Conservation (phyloP, 1,140 invertebrate genomes). For the Temnothorax curvispinosus region DNA sequence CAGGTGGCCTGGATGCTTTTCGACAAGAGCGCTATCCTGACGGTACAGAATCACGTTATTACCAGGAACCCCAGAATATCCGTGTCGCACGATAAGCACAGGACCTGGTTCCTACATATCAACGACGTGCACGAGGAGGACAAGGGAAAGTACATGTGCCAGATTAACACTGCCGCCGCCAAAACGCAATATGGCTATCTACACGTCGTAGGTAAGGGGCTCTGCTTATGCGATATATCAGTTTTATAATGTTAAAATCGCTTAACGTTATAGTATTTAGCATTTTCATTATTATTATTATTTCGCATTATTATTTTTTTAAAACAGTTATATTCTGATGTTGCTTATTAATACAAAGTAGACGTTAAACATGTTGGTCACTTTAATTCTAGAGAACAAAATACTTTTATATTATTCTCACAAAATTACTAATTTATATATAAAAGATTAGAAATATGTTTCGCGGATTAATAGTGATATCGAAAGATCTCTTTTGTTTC, state of each 20-base stretch:
- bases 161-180: conserved; percentile 97
- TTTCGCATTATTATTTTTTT: neutral
- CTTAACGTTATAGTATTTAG: neutral
- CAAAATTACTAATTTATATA: neutral
- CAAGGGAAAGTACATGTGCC: conserved; percentile 97
- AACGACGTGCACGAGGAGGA: conserved; percentile 96
- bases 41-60: conserved; percentile 96
- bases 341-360: neutral
- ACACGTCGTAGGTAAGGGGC: conserved; percentile 95
- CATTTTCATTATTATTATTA: neutral
- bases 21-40: conserved; percentile 96
- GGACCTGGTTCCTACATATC: conserved; percentile 96
- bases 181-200: conserved; percentile 97
- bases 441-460: neutral
- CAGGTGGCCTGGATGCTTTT: conserved; percentile 98
- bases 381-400: neutral
- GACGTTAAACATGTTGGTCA: neutral
- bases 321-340: neutral
- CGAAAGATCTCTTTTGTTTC: neutral
- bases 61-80: conserved; percentile 96
- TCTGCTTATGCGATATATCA: neutral
- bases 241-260: conserved; percentile 4
- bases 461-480: neutral
- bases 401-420: neutral
- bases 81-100: conserved; percentile 94